Evolutionary conservation across 2,888 invertebrate species (phyloP).

Genomic region (Drosophila melanosoma): DNA sequence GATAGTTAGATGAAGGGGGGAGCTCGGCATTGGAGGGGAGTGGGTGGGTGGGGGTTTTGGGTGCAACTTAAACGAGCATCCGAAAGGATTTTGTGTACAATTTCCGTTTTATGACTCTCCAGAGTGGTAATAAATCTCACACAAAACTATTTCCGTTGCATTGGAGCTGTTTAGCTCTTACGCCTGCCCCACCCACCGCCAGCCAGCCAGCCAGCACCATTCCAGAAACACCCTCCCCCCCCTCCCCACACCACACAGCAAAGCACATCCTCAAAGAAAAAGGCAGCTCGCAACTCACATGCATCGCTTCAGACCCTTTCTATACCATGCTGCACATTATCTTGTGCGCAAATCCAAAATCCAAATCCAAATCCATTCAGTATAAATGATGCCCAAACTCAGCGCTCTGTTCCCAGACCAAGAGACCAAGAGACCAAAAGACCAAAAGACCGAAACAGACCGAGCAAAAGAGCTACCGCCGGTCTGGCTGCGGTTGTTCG

Average conservation of each 20-base stretch:
- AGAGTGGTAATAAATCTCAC: conserved; percentile 85
- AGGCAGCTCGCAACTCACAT: conserved; percentile 38
- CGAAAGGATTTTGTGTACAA: conserved; percentile 84
- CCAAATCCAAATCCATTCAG: conserved; percentile 79
- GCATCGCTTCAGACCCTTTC: conserved; percentile 44
- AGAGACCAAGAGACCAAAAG: neutral
- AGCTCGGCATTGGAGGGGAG: neutral
- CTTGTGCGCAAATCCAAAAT: conserved; percentile 78
- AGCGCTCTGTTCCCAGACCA: conserved; percentile 9
- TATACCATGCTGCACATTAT: conserved; percentile 64
- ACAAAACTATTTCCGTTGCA: conserved; percentile 85
- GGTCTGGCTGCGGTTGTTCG: conserved; percentile 70
- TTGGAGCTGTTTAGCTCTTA: conserved; percentile 75
- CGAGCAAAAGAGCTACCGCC: conserved; percentile 23
- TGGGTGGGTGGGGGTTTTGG: conserved; percentile 9
- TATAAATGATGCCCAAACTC: conserved; percentile 68
- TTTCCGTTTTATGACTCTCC: conserved; percentile 85
- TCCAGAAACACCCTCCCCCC: neutral
- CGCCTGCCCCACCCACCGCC: conserved; percentile 16
- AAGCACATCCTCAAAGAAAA: neutral
- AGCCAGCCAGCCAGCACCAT: neutral
- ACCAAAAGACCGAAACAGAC: conserved; percentile 3
- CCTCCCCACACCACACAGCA: no score
- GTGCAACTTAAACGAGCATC: conserved; percentile 80
- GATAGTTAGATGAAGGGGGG: conserved; percentile 15